These are phyloP conservation scores for Phanerotoma sp. DNA, from an alignment of 2,888 invertebrate species.

Conservation along the genomic window DNA sequence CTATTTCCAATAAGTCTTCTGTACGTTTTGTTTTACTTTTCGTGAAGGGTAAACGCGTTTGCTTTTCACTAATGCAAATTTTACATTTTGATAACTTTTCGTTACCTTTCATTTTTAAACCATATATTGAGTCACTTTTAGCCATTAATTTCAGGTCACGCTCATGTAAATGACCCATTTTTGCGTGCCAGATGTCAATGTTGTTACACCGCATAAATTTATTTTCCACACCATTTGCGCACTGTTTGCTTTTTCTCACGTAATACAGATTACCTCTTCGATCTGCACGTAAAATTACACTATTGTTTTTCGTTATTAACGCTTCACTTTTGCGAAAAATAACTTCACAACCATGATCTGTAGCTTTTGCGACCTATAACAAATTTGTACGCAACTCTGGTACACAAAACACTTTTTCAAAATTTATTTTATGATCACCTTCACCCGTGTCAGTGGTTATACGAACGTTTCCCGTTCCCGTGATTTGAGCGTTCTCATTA, in stretches of 20 bases:
- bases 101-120: neutral
- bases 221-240: neutral
- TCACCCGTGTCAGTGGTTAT: neutral
- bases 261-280: neutral
- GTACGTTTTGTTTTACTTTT: neutral
- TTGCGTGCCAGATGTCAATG: neutral
- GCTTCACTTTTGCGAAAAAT: too few relatives aligned
- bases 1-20: too few relatives aligned
- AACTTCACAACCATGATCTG: too few relatives aligned
- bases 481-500: constrained; percentile 4
- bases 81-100: neutral
- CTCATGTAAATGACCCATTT: neutral
- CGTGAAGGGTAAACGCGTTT: constrained; percentile 2
- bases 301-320: too few relatives aligned
- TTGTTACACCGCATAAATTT: constrained; percentile 9
- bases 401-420: constrained; percentile 5
- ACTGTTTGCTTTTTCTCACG: neutral
- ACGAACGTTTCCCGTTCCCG: neutral
- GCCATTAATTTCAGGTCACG: neutral
- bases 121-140: neutral
- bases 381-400: constrained; percentile 18
- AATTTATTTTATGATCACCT: neutral
- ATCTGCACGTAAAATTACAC: neutral
- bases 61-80: neutral
- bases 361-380: neutral